Percentiles rank a stretch among this genome's conserved stretches.
Conservation (phyloP, 1,140 invertebrate genomes). For the Meteorus sp. region DNA sequence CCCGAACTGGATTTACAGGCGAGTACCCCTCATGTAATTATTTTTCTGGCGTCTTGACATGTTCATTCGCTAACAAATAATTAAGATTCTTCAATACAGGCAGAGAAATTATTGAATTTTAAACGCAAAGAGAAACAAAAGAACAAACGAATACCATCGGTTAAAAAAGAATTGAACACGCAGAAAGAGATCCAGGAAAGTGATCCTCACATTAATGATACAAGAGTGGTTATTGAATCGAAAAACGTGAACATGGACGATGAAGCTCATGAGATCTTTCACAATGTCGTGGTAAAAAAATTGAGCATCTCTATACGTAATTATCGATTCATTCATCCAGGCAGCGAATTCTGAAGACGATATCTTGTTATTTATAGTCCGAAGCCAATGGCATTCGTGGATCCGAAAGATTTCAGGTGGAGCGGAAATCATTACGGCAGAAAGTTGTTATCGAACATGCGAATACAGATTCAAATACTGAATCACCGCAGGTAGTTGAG, state of each 20-base stretch:
- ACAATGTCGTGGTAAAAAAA: slow-evolving; percentile 23
- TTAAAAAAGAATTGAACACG: slow-evolving; percentile 52
- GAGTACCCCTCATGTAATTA: slow-evolving; percentile 12
- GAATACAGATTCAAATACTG: slow-evolving; percentile 23
- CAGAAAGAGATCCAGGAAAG: slow-evolving; percentile 48
- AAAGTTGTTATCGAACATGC: slow-evolving; percentile 26
- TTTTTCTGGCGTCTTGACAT: too few species aligned
- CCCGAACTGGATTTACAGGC: slow-evolving; percentile 22
- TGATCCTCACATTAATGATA: slow-evolving; percentile 34
- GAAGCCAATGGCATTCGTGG: not conserved
- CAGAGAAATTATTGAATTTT: slow-evolving; percentile 41
- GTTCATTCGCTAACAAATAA: too few species aligned
- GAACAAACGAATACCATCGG: slow-evolving; percentile 48
- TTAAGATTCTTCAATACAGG: slow-evolving; percentile 31
- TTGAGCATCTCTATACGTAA: not conserved
- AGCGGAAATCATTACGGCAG: not conserved
- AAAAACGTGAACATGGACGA: slow-evolving; percentile 22
- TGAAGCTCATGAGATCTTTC: slow-evolving; percentile 3
- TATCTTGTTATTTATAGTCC: not conserved
- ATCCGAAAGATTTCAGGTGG: not conserved
- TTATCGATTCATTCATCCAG: too few species aligned
- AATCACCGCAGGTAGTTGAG: slow-evolving; percentile 25
- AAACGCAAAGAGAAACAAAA: slow-evolving; percentile 33
- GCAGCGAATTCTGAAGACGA: too few species aligned
- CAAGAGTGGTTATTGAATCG: slow-evolving; percentile 32